Conservation (phyloP, 2,797 vertebrate species). For the Sebastiscus albofasciatus region DNA sequence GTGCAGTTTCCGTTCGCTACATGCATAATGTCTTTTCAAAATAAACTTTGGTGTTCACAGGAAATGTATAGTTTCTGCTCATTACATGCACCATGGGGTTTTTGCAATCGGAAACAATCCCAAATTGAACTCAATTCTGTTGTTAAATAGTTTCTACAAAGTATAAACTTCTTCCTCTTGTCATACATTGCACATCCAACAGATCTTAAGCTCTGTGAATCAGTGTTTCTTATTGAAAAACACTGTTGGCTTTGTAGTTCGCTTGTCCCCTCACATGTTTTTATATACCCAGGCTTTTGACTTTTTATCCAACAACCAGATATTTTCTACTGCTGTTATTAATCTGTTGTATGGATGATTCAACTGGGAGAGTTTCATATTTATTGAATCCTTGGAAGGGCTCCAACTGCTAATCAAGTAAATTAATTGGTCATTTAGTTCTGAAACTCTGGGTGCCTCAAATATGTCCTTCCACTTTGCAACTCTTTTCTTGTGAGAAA, state of each 20-base stretch:
- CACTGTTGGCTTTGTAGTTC: background rate
- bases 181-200: background rate
- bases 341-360: background rate
- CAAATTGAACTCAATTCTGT: background rate
- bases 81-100: background rate
- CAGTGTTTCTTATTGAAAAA: background rate
- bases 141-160: background rate
- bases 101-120: background rate
- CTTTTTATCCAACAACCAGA: background rate
- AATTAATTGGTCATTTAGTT: background rate
- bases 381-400: background rate
- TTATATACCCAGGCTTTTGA: background rate
- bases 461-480: background rate
- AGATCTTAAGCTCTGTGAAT: background rate
- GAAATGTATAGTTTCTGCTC: too few species aligned
- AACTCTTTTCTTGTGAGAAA: background rate
- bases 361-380: background rate
- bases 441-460: background rate
- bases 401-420: background rate
- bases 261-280: background rate
- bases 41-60: background rate
- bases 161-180: background rate
- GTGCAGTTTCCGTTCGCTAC: background rate
- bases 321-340: background rate
- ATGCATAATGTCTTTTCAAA: background rate